These are phyloP conservation scores for Poicephalus meyeri DNA, from an alignment of 2,113 vertebrate genomes.

Conservation along the genomic window DNA sequence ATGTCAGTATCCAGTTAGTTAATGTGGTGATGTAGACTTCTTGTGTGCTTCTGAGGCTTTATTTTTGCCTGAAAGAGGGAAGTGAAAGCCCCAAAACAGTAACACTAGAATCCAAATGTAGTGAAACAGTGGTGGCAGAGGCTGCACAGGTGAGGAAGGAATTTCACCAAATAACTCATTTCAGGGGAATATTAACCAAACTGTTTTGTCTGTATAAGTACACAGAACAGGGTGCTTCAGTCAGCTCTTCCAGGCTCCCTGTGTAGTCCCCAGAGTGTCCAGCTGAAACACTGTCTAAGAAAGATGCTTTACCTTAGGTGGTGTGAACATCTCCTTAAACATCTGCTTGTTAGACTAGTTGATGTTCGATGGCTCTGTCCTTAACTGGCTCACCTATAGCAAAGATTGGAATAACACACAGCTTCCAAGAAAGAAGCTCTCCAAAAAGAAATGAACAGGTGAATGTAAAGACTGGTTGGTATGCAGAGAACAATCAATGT, in stretches of 20 bases:
- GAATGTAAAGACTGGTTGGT: background rate
- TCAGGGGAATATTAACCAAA: background rate
- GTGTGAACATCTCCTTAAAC: background rate
- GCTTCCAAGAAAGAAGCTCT: background rate
- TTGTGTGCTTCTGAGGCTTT: background rate
- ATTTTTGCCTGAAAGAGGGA: background rate
- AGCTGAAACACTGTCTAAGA: background rate
- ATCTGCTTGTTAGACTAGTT: background rate
- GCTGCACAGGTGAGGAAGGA: background rate
- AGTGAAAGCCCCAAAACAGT: background rate
- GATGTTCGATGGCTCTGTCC: background rate
- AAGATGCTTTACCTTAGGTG: background rate
- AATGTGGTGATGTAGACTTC: background rate
- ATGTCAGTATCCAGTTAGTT: background rate
- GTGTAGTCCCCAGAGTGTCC: background rate
- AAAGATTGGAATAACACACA: background rate
- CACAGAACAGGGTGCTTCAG: background rate
- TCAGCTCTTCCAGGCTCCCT: background rate
- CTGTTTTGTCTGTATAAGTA: background rate
- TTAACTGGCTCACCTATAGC: background rate
- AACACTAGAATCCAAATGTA: background rate
- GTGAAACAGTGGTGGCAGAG: background rate
- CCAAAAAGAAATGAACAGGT: background rate
- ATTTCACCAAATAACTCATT: background rate
- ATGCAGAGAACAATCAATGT: background rate